Evolutionary conservation across 2,888 invertebrate species (phyloP).

Genomic region (Andrena praecox): DNA sequence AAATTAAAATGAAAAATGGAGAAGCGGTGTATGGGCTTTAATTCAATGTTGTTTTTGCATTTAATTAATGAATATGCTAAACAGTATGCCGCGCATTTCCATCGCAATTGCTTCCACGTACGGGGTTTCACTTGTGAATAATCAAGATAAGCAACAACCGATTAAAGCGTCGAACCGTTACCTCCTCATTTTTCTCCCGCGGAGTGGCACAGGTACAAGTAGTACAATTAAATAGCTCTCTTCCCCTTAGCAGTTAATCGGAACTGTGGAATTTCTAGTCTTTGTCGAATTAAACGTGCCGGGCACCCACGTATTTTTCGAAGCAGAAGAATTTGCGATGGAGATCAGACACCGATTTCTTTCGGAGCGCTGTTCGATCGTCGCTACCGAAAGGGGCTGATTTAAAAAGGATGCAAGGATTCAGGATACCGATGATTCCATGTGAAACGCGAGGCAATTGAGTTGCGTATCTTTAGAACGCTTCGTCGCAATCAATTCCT

Average conservation of each 20-base stretch:
- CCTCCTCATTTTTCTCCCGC: too few species aligned
- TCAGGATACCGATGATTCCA: conserved; percentile 7
- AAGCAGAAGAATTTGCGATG: not conserved
- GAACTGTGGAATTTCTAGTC: not conserved
- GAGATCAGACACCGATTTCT: not conserved
- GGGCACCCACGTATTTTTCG: conserved; percentile 7
- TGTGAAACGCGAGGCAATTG: conserved; percentile 20
- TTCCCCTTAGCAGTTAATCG: not conserved
- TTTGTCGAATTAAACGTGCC: conserved; percentile 2
- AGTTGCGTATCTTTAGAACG: conserved; percentile 16
- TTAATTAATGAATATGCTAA: not conserved
- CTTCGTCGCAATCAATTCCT: conserved; percentile 33
- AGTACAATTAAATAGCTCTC: too few species aligned
- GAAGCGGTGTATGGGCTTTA: not conserved
- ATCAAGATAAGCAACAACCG: too few species aligned
- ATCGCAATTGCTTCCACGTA: too few species aligned
- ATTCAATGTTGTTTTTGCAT: not conserved
- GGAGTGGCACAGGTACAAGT: too few species aligned
- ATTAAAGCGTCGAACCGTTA: too few species aligned
- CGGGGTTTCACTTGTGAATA: too few species aligned
- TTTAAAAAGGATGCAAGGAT: conserved; percentile 4
- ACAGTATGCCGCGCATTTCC: not conserved
- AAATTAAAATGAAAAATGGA: conserved; percentile 2
- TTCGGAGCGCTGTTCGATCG: conserved; percentile 1
- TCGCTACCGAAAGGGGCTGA: conserved; percentile 4